Percentiles rank a stretch among this genome's conserved stretches.
Evolutionary conservation across 2,113 vertebrate species (phyloP).

Genomic region (Melanocharis versteri): DNA sequence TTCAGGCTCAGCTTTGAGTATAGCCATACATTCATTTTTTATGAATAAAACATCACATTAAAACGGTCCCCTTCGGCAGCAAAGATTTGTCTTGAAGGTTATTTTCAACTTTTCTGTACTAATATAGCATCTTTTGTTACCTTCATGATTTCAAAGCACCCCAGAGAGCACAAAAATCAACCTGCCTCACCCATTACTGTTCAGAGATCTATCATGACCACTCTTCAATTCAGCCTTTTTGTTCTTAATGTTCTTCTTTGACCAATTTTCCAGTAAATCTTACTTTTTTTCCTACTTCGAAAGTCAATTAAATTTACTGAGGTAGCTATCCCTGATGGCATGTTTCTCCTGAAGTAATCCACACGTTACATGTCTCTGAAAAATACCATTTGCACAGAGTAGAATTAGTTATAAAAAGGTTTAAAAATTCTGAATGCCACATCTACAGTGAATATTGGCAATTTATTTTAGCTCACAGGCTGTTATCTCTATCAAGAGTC

Average conservation of each 20-base stretch:
- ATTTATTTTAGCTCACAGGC: background rate
- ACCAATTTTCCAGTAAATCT: background rate
- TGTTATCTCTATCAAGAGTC: background rate
- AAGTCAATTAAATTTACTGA: background rate
- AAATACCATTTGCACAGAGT: background rate
- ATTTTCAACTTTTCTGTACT: background rate
- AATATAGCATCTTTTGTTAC: background rate
- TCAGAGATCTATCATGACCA: background rate
- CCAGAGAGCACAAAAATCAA: background rate
- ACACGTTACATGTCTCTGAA: background rate
- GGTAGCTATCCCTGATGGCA: background rate
- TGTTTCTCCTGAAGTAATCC: background rate
- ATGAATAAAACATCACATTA: background rate
- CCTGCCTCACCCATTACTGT: background rate
- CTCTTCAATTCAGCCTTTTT: background rate
- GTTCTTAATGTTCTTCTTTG: background rate
- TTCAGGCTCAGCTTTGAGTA: background rate
- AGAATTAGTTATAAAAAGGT: background rate
- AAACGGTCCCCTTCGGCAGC: background rate
- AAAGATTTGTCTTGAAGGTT: background rate
- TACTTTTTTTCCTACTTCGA: background rate
- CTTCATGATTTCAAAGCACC: background rate
- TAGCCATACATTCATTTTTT: background rate
- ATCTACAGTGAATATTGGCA: background rate
- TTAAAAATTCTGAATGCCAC: background rate